Evolutionary conservation across 2,888 invertebrate species (phyloP).

Genomic region (Ditylenchus weischeri): DNA sequence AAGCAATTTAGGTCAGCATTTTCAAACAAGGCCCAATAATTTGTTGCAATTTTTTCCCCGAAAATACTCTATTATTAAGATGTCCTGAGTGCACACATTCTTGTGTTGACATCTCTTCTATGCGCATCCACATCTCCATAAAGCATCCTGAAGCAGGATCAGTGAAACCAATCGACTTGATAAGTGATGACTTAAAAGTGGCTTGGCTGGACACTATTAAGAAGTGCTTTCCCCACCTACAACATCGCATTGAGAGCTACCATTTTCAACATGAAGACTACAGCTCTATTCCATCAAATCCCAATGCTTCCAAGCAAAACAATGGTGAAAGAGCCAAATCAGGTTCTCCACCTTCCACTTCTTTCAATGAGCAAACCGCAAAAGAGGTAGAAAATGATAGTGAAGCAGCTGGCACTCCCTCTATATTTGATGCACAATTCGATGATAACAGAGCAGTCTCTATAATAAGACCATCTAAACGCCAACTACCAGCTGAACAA

Average conservation of each 20-base stretch:
- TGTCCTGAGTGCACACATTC: conserved; percentile 15
- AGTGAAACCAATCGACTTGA: conserved; percentile 7
- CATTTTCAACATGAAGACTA: neutral
- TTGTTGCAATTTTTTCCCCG: neutral
- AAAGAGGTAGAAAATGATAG: neutral
- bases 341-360: neutral
- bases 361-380: neutral
- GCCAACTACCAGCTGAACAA: neutral
- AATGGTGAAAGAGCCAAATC: neutral
- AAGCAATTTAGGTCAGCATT: neutral
- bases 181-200: conserved; percentile 1
- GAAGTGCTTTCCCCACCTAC: conserved; percentile 8
- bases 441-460: neutral
- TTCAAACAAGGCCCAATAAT: neutral
- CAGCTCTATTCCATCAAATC: neutral
- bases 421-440: conserved; percentile 2
- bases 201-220: conserved; percentile 12
- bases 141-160: conserved; percentile 3
- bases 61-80: neutral
- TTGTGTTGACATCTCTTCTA: conserved; percentile 11
- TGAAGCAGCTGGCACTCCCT: neutral
- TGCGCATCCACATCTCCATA: conserved; percentile 14
- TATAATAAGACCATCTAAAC: neutral
- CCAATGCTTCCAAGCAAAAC: neutral
- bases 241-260: conserved; percentile 3